Percentiles rank a stretch among this genome's conserved stretches.
Conservation (phyloP, 35 echinoderm and acorn worm species). For the Amphiura filiformis region DNA sequence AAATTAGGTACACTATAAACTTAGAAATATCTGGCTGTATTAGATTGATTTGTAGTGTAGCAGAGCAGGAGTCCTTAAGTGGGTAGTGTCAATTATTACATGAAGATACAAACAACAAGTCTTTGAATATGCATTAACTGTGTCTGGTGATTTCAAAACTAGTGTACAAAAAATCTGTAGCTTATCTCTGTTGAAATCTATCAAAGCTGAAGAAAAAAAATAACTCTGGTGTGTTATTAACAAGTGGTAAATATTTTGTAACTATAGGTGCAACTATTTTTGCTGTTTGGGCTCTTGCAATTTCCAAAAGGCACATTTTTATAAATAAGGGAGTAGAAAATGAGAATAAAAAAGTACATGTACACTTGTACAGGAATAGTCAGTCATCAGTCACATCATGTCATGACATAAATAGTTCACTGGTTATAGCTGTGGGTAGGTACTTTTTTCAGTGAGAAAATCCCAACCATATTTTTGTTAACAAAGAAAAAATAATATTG, state of each 20-base stretch:
- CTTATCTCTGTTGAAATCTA: neutral
- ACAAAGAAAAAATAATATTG: neutral
- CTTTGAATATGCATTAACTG: no score
- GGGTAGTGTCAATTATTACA: no score
- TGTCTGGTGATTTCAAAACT: no score
- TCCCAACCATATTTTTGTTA: slow-evolving; percentile 4
- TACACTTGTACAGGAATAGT: neutral
- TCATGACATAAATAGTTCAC: neutral
- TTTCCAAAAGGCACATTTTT: neutral
- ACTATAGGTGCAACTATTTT: slow-evolving; percentile 1
- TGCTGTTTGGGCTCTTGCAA: neutral
- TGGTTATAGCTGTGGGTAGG: neutral
- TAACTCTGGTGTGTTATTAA: neutral
- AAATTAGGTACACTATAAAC: no score
- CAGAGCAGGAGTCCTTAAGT: no score
- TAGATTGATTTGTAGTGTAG: no score
- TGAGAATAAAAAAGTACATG: neutral
- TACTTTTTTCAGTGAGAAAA: neutral
- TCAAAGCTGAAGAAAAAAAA: neutral
- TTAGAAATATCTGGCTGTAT: no score
- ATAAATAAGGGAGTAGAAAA: neutral
- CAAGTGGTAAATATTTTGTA: neutral
- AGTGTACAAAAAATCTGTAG: no score
- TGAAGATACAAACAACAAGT: no score
- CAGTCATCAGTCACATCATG: neutral